Base-by-base conservation (phyloP, 2,888 invertebrate genomes). In the Hyposoter dolosus region DNA sequence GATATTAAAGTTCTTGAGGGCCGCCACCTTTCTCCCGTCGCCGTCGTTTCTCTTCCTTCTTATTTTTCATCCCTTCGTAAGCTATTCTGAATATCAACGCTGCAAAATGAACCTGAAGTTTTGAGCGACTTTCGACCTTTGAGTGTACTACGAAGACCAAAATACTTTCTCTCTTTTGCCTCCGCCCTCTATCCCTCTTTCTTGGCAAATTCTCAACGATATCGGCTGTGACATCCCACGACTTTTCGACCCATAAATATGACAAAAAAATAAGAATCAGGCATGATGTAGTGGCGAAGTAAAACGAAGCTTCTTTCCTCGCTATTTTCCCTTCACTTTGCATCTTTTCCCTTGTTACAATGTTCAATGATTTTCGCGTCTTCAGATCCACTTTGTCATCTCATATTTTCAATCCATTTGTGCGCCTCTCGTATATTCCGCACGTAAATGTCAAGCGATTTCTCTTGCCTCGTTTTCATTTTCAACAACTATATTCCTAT, bases 1-100 rank as follows among this genome's bases (percentile, higher is more conserved):
- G 91, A 92, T 92, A 92, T 92, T 92, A 92, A 92, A 92, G 90
- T 92, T 92, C 91, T 90, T 88, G 89, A 92, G 91, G 88, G 35
- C 47, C 56, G 23, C 56, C 56, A 12, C 56, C 56, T 12, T 56
- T 15, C 56, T 28, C 23, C 23, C 56, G 72, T 19, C 10, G 47
- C 12, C 45, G 6, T 23, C 63, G 17, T n/a, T 15, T 66, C 56
- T 28, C 60, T 79, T 69, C 40, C 56, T 32, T 77, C 53, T 43
- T 63, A 23, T n/a, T 82, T 32, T 19, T 50, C 56, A 28, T 65
- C 76, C 79, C 60, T 65, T 69, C 28, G 65, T 43, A 88, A 90
- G 90, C 89, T 89, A 92, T 90, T 91, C 90, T 88, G 89, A 90
- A 90, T 88, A 89, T 89, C 88, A 79, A 28, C 60, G 69, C 74